phyloP scores from a whole-genome alignment of 1,140 invertebrate genomes.

The Drosophila asahinai region DNA sequence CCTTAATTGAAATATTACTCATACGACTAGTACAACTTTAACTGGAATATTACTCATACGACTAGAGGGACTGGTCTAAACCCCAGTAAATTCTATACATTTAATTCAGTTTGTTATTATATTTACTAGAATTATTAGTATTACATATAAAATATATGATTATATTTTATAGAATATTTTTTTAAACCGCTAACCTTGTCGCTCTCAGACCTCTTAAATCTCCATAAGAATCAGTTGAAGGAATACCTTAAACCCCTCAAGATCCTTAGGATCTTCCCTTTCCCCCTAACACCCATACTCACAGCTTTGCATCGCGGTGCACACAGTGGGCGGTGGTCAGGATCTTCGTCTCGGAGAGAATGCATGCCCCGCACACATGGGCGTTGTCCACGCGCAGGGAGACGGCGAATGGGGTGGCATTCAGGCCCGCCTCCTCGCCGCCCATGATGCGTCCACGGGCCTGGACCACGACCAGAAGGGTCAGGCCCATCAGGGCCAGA shows the following conservation, averaged over 20 bases:
- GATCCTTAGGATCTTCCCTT: background rate
- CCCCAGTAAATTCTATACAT: background rate
- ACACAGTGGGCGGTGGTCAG: slow-evolving; percentile 77
- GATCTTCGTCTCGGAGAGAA: slow-evolving; percentile 42
- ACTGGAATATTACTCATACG: background rate
- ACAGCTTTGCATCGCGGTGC: slow-evolving; percentile 57
- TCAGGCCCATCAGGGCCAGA: slow-evolving; percentile 6
- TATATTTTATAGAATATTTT: no score
- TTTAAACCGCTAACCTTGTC: no score
- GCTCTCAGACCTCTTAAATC: background rate
- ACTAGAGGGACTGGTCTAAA: background rate
- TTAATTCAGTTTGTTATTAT: background rate
- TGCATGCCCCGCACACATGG: slow-evolving; percentile 70
- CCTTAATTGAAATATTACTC: background rate
- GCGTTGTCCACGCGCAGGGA: slow-evolving; percentile 73
- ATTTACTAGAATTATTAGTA: no score
- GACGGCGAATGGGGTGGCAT: slow-evolving; percentile 55
- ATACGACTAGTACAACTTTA: background rate
- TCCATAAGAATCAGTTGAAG: accelerated
- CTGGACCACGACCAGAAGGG: background rate
- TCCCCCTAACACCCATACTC: slow-evolving; percentile 21
- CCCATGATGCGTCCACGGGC: slow-evolving; percentile 60
- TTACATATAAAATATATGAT: no score
- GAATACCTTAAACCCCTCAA: background rate
- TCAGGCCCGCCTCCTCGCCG: slow-evolving; percentile 57